Conservation (phyloP, 2,797 vertebrate species). For the Sebastes miniatus region DNA sequence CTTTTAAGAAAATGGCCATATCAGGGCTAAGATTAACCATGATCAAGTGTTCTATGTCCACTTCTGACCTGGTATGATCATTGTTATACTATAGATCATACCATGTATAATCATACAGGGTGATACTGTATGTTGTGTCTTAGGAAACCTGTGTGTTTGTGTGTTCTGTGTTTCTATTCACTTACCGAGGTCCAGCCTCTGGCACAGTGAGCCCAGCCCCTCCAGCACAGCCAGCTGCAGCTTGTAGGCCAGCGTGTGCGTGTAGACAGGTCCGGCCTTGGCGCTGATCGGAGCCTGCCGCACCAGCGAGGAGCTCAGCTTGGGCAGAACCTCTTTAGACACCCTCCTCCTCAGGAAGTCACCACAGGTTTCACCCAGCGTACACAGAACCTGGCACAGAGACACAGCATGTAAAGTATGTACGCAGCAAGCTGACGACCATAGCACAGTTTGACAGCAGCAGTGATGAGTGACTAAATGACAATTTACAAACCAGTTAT, state of each 20-base stretch:
- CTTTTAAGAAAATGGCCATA: not conserved
- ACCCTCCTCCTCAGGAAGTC: conserved; percentile 92
- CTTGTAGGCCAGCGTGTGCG: conserved; percentile 91
- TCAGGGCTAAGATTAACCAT: not conserved
- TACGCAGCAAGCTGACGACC: not conserved
- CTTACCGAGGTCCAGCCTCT: conserved; percentile 89
- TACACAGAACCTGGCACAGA: conserved; percentile 85
- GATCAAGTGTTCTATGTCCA: not conserved
- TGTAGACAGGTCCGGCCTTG: conserved; percentile 88
- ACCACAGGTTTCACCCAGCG: conserved; percentile 85
- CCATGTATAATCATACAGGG: not conserved
- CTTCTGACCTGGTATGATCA: not conserved
- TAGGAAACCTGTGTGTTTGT: not conserved
- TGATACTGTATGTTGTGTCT: not conserved
- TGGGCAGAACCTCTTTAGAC: conserved; percentile 91
- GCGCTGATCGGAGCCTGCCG: conserved; percentile 88
- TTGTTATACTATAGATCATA: not conserved
- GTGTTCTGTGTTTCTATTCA: not conserved
- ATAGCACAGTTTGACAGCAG: not conserved
- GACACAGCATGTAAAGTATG: not conserved
- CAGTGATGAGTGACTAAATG: not conserved
- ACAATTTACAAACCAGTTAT: not conserved
- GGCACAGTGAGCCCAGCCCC: conserved; percentile 90
- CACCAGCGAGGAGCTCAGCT: conserved; percentile 82
- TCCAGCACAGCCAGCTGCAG: conserved; percentile 91